Evolutionary conservation across 1,140 invertebrate genomes (phyloP).

Genomic region (Diorhabda carinulata): DNA sequence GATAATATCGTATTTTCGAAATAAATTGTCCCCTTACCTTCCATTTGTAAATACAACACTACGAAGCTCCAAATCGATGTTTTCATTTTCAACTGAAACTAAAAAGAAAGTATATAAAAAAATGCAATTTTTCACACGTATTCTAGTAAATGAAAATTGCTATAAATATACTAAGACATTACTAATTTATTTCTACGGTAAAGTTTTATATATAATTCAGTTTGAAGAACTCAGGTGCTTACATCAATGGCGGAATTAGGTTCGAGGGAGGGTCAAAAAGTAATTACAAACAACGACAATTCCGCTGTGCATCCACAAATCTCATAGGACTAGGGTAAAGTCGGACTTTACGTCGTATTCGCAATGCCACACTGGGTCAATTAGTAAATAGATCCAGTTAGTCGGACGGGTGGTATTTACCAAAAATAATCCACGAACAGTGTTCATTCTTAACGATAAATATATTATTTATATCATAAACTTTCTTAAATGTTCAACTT

Average conservation of each 20-base stretch:
- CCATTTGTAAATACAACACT: background rate
- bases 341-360: background rate
- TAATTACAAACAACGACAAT: conserved; percentile 2
- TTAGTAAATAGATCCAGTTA: background rate
- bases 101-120: background rate
- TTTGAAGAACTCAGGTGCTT: background rate
- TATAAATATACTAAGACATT: too few relatives aligned
- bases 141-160: too few relatives aligned
- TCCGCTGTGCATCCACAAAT: background rate
- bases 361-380: background rate
- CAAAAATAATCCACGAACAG: background rate
- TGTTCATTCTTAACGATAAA: too few relatives aligned
- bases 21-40: background rate
- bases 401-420: background rate
- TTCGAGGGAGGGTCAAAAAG: background rate
- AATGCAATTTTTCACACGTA: too few relatives aligned
- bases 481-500: too few relatives aligned
- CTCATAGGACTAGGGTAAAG: background rate
- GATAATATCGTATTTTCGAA: too few relatives aligned
- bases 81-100: background rate
- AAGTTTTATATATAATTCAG: background rate
- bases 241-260: background rate
- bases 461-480: too few relatives aligned
- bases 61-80: background rate
- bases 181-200: too few relatives aligned